phyloP scores from a whole-genome alignment of 2,797 vertebrate genomes.

The Pagetopsis macropterus region DNA sequence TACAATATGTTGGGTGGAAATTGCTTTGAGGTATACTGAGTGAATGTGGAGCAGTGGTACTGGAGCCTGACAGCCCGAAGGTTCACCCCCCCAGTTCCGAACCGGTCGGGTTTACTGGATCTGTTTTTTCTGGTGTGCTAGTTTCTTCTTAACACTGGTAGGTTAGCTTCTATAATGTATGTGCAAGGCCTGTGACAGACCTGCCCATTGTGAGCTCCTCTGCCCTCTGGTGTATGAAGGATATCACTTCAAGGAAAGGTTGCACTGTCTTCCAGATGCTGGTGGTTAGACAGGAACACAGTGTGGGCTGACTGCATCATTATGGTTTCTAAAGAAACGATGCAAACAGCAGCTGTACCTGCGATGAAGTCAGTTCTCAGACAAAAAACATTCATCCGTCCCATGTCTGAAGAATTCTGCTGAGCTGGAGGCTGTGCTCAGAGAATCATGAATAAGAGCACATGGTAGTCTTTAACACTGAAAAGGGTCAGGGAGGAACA shows the following conservation, averaged over 20 bases:
- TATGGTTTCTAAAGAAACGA: background rate
- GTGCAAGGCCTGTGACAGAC: background rate
- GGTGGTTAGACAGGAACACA: background rate
- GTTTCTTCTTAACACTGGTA: background rate
- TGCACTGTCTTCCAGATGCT: background rate
- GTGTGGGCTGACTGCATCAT: background rate
- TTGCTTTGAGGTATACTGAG: too few species aligned
- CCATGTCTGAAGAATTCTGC: background rate
- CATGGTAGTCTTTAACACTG: background rate
- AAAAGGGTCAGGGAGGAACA: conserved; percentile 16
- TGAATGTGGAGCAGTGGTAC: too few species aligned
- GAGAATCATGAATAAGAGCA: background rate
- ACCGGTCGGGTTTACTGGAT: too few species aligned
- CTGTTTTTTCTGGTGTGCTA: background rate
- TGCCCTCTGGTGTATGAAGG: background rate
- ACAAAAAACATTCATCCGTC: background rate
- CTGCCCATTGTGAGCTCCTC: background rate
- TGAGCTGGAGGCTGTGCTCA: background rate
- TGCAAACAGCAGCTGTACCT: background rate
- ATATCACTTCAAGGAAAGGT: background rate
- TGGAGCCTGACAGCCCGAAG: too few species aligned
- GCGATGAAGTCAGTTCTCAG: conserved; percentile 1
- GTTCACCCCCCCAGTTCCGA: too few species aligned
- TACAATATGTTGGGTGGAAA: too few species aligned
- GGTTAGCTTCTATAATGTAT: background rate